Evolutionary conservation across 2,888 invertebrate genomes (phyloP).

Genomic region (Erannis defoliaria): DNA sequence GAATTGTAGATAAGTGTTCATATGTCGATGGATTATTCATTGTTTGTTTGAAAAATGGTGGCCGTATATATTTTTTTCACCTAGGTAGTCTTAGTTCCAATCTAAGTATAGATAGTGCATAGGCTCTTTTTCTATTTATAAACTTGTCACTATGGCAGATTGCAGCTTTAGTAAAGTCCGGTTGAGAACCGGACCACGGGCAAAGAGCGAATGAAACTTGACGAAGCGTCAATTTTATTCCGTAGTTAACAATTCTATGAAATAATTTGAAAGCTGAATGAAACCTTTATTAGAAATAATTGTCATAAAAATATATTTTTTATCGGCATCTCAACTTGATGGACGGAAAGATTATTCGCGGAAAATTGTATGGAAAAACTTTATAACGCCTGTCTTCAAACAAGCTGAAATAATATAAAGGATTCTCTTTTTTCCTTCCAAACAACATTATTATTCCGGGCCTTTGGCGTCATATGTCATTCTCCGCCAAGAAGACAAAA

Average conservation of each 20-base stretch:
- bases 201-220: too few species aligned
- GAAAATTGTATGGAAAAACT: background rate
- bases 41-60: slow-evolving; percentile 11
- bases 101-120: too few species aligned
- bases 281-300: background rate
- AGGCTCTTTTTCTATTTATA: too few species aligned
- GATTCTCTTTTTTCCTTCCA: slow-evolving; percentile 7
- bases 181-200: too few species aligned
- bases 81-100: too few species aligned
- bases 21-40: slow-evolving; percentile 11
- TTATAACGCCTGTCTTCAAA: slow-evolving; percentile 3
- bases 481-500: slow-evolving; percentile 39
- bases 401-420: slow-evolving; percentile 5
- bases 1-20: slow-evolving; percentile 14
- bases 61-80: slow-evolving; percentile 11
- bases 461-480: slow-evolving; percentile 15
- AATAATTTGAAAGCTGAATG: background rate
- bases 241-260: background rate
- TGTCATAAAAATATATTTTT: background rate
- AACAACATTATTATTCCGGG: slow-evolving; percentile 13
- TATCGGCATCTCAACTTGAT: background rate
- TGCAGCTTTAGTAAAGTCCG: too few species aligned
- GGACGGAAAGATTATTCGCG: background rate
- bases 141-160: too few species aligned
- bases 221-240: too few species aligned